Base-by-base conservation (phyloP, 2,797 vertebrate genomes). In the Acanthiza pusilla region DNA sequence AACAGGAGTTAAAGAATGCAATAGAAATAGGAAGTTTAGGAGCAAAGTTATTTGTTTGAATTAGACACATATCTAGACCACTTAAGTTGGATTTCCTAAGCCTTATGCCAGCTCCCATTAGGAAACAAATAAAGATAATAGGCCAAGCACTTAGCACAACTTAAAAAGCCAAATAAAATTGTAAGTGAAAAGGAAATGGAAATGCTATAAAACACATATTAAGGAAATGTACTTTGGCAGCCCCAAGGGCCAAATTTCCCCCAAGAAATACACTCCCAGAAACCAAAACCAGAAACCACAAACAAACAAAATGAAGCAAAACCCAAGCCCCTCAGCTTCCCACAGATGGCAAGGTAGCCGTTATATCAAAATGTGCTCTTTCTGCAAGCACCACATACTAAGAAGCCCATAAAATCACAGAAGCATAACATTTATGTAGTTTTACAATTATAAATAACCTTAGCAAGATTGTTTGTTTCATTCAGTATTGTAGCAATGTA, bases 111-210 rank as follows among this genome's bases (percentile, higher is more conserved):
- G 27, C 38, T 50, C 25, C 25, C 60, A 85, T 89, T 82, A 87
- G 25, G 63, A 95, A 93, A 86, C 36, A 89, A 90, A 86, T 78
- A 45, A 89, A 95, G 74, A 79, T 23, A 96, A 84, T 26, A 91
- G 74, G 29, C 55, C 63, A 70, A 86, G 53, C 60, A 95, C 61
- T 88, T 79, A 79, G 20, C 42, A 73, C 73, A 91, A 66, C 60
- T 57, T 90, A 63, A 93, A 93, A 84, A 72, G 34, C 15, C 38
- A 79, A 93, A 91, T 76, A 92, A 94, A 93, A 95, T 53, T 47
- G 40, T 47, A 85, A 87, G 68, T 82, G 53, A 85, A 82, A 95
- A 91, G 40, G 75, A 87, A 94, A 87, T 22, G 5, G 62, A 88
- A 43, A 22, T 30, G 20, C n/a, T 74, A 53, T 77, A 63, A 91